These are phyloP conservation scores for Varanus salvator DNA, from an alignment of 2,113 vertebrate species.

Conservation along the genomic window DNA sequence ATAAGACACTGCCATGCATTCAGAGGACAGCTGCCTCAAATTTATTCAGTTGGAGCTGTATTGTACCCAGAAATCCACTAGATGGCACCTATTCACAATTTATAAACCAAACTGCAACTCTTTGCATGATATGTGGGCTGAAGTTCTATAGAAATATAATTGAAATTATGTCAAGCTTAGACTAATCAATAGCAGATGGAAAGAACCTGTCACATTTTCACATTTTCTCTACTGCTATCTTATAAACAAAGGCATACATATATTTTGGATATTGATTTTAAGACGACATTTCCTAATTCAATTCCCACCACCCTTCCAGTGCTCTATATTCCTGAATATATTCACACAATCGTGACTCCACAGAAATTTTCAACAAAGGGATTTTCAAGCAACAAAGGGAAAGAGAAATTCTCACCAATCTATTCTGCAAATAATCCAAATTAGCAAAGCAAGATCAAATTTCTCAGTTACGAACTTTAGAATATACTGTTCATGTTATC, in stretches of 20 bases:
- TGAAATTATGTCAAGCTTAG: background rate
- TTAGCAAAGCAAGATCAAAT: background rate
- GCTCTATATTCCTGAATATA: background rate
- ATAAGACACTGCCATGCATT: constrained; percentile 6
- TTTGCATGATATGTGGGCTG: constrained; percentile 23
- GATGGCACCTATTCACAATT: constrained; percentile 55
- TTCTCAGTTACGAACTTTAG: background rate
- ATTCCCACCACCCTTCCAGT: background rate
- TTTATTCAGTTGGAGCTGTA: background rate
- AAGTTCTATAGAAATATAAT: background rate
- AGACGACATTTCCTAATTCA: background rate
- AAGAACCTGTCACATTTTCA: background rate
- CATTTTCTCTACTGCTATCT: background rate
- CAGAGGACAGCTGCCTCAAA: constrained; percentile 5
- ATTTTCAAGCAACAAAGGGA: background rate
- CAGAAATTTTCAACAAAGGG: background rate
- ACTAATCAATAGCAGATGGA: constrained; percentile 1
- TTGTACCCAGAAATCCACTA: background rate
- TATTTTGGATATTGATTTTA: background rate
- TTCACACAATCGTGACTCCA: background rate
- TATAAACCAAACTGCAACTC: background rate
- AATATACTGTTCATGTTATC: background rate
- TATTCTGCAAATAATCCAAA: background rate
- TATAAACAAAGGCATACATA: background rate
- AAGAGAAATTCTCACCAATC: background rate